These are phyloP conservation scores for Cotesia vestalis DNA, from an alignment of 1,140 invertebrate species.

Conservation along the genomic window DNA sequence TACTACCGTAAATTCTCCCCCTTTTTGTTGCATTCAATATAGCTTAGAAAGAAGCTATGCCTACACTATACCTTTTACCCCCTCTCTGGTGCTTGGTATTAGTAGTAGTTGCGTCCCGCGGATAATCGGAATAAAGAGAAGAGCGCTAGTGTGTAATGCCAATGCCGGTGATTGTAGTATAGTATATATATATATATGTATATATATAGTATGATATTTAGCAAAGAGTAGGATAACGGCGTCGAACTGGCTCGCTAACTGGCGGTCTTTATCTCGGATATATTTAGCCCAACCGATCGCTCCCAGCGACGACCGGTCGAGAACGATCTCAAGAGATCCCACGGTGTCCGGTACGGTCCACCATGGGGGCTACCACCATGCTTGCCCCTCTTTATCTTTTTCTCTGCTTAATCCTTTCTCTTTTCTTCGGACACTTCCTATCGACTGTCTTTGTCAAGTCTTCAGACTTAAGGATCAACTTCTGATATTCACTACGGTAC, in stretches of 20 bases:
- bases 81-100: too few species aligned
- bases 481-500: too few species aligned
- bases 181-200: too few species aligned
- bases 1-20: neutral
- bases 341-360: slow-evolving; percentile 43
- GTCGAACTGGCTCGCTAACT: slow-evolving; percentile 43
- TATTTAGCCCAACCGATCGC: slow-evolving; percentile 42
- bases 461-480: too few species aligned
- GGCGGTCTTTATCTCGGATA: slow-evolving; percentile 45
- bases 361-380: slow-evolving; percentile 39
- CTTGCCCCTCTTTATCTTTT: slow-evolving; percentile 26
- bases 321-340: slow-evolving; percentile 40
- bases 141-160: too few species aligned
- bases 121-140: too few species aligned
- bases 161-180: neutral
- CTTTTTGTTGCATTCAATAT: neutral
- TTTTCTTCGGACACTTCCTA: slow-evolving; percentile 2
- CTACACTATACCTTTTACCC: too few species aligned
- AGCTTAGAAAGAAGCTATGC: too few species aligned
- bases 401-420: slow-evolving; percentile 26
- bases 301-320: slow-evolving; percentile 41
- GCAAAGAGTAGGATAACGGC: slow-evolving; percentile 42
- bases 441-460: slow-evolving; percentile 5
- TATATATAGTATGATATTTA: too few species aligned
- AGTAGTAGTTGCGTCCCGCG: too few species aligned